A percentile compares a stretch with the other conserved stretches of the same genome.
These are phyloP conservation scores for Scaeva pyrastri DNA, from an alignment of 2,888 invertebrate genomes.

Conservation along the genomic window DNA sequence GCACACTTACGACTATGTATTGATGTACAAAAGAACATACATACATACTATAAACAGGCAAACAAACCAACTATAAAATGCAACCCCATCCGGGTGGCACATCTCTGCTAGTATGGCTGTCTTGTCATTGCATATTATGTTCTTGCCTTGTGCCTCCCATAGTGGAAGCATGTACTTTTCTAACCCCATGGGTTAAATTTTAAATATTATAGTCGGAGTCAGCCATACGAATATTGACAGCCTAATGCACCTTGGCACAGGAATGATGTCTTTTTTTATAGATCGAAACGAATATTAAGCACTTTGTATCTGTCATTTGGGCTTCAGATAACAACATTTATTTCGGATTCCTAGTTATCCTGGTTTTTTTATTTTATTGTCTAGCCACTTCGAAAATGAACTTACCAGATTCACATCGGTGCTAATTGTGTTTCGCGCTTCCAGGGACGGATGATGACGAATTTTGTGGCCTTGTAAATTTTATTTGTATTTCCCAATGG, in stretches of 20 bases:
- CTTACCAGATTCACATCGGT: conserved; percentile 54
- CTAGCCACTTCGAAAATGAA: conserved; percentile 60
- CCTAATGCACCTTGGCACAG: conserved; percentile 49
- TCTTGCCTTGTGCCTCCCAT: conserved; percentile 19
- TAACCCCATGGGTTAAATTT: conserved; percentile 61
- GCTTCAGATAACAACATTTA: conserved; percentile 29
- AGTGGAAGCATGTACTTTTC: background rate
- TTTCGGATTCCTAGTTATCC: conserved; percentile 26
- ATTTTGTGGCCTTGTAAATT: background rate
- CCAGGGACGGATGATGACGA: background rate
- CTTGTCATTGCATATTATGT: background rate
- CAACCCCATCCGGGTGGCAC: conserved; percentile 66
- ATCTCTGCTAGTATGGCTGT: conserved; percentile 4
- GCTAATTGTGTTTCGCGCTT: conserved; percentile 50
- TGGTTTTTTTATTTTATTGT: conserved; percentile 59
- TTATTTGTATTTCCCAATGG: no score
- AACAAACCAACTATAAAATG: conserved; percentile 31
- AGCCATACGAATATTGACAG: conserved; percentile 55
- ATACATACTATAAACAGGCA: conserved; percentile 21
- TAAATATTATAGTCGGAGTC: conserved; percentile 40
- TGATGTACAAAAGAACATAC: no score
- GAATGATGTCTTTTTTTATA: conserved; percentile 8
- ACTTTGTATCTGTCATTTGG: conserved; percentile 43
- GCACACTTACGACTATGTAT: background rate
- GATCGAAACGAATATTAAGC: conserved; percentile 27